Percentiles rank a stretch among this genome's conserved stretches.
phyloP scores from a whole-genome alignment of 2,888 invertebrate species.

The Helleia helle region DNA sequence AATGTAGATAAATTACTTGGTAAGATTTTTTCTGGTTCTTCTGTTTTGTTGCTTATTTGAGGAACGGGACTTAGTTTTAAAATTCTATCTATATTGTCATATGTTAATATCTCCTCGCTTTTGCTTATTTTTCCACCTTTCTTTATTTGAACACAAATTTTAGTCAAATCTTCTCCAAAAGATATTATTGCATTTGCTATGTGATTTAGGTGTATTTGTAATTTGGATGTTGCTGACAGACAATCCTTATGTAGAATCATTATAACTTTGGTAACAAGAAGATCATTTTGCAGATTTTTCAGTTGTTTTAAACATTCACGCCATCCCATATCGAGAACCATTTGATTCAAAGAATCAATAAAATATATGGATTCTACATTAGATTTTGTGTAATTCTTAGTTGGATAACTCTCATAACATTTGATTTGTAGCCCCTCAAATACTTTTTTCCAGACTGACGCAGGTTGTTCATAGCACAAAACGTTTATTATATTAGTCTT shows the following conservation, averaged over 20 bases:
- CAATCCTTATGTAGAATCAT: constrained; percentile 66
- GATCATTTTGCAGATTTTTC: constrained; percentile 29
- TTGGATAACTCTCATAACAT: constrained; percentile 34
- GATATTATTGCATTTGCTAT: constrained; percentile 50
- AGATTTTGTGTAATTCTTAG: constrained; percentile 26
- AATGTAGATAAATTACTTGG: constrained; percentile 73
- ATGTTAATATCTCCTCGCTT: constrained; percentile 49
- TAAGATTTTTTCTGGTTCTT: constrained; percentile 45
- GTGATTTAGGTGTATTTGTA: constrained; percentile 58
- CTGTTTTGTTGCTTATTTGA: constrained; percentile 35
- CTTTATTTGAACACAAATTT: constrained; percentile 52
- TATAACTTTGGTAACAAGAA: constrained; percentile 41
- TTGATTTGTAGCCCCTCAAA: constrained; percentile 30
- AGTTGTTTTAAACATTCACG: constrained; percentile 37
- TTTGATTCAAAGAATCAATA: constrained; percentile 60
- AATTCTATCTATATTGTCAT: constrained; percentile 39
- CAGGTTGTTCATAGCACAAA: constrained; percentile 50
- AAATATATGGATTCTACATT: constrained; percentile 37
- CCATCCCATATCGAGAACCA: constrained; percentile 52
- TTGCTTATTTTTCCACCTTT: constrained; percentile 69
- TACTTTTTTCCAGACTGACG: constrained; percentile 39
- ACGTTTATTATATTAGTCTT: constrained; percentile 32
- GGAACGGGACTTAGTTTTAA: constrained; percentile 37
- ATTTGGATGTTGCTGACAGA: constrained; percentile 44
- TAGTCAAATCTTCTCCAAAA: constrained; percentile 33